Evolutionary conservation across 2,797 vertebrate genomes (phyloP).

Genomic region (Columba guinea): DNA sequence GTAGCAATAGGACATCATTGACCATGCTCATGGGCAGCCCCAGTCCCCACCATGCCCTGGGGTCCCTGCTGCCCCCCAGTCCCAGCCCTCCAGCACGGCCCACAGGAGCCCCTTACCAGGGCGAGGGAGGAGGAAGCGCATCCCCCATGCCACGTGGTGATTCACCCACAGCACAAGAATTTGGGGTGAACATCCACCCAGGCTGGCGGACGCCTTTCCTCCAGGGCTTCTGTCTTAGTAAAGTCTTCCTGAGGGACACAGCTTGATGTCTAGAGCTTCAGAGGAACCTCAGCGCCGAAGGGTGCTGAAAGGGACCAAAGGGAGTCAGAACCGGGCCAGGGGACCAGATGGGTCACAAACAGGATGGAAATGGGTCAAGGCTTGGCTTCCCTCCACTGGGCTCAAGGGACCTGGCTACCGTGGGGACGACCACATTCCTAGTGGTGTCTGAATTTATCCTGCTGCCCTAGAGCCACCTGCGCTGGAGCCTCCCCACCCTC

Average conservation of each 20-base stretch:
- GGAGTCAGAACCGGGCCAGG: not conserved
- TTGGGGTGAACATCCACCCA: not conserved
- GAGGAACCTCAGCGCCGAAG: not conserved
- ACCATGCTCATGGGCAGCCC: accelerated
- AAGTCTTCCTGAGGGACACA: not conserved
- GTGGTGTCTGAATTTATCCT: not conserved
- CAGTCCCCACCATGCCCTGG: accelerated
- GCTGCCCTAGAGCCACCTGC: no score
- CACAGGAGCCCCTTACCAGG: accelerated
- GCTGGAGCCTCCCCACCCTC: not conserved
- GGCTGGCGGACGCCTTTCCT: not conserved
- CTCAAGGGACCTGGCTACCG: not conserved
- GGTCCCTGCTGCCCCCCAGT: not conserved
- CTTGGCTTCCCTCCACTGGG: not conserved
- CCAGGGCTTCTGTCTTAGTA: not conserved
- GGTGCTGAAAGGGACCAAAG: not conserved
- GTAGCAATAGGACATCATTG: accelerated
- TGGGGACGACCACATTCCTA: accelerated
- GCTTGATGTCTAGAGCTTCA: not conserved
- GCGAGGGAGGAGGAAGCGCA: not conserved
- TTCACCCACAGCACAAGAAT: not conserved
- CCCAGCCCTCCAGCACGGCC: not conserved
- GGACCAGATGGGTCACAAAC: not conserved
- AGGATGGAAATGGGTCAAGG: not conserved
- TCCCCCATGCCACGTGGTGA: not conserved